These are phyloP conservation scores for Monochamus saltuarius DNA, from an alignment of 1,140 invertebrate genomes.

Conservation along the genomic window DNA sequence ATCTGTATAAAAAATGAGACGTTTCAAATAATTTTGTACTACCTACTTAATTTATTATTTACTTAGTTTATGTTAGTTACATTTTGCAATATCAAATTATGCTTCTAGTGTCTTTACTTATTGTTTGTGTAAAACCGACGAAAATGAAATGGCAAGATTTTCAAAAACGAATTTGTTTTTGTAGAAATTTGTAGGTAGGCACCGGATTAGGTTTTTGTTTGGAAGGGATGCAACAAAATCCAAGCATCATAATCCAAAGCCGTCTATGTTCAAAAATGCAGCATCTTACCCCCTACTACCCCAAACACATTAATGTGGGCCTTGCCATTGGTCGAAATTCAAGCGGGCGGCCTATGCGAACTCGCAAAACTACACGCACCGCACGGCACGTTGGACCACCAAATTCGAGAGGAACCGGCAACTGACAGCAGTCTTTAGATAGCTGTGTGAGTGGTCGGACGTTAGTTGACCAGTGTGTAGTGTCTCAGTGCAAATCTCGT, in stretches of 20 bases:
- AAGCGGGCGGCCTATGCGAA: slow-evolving; percentile 33
- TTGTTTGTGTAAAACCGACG: too few species aligned
- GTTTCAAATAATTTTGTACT: too few species aligned
- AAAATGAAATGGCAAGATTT: too few species aligned
- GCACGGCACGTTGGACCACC: slow-evolving; percentile 25
- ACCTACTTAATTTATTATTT: too few species aligned
- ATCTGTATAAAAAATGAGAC: too few species aligned
- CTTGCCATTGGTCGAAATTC: slow-evolving; percentile 30
- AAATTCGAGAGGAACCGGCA: slow-evolving; percentile 22
- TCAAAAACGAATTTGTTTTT: too few species aligned
- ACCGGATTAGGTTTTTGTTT: too few species aligned
- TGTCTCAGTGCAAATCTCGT: background rate
- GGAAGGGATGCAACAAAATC: too few species aligned
- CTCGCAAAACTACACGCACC: slow-evolving; percentile 34
- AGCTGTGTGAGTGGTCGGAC: slow-evolving; percentile 10
- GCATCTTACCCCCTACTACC: slow-evolving; percentile 26
- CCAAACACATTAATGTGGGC: slow-evolving; percentile 26
- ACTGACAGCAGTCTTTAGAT: slow-evolving; percentile 13
- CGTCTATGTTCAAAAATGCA: slow-evolving; percentile 35
- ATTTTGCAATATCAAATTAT: too few species aligned
- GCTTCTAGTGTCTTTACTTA: too few species aligned
- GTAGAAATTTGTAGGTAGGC: too few species aligned
- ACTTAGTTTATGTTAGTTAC: too few species aligned
- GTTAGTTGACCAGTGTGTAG: slow-evolving; percentile 10
- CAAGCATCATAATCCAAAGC: slow-evolving; percentile 31